Base-by-base conservation (phyloP, 2,113 vertebrate genomes). In the Ahaetulla prasina region DNA sequence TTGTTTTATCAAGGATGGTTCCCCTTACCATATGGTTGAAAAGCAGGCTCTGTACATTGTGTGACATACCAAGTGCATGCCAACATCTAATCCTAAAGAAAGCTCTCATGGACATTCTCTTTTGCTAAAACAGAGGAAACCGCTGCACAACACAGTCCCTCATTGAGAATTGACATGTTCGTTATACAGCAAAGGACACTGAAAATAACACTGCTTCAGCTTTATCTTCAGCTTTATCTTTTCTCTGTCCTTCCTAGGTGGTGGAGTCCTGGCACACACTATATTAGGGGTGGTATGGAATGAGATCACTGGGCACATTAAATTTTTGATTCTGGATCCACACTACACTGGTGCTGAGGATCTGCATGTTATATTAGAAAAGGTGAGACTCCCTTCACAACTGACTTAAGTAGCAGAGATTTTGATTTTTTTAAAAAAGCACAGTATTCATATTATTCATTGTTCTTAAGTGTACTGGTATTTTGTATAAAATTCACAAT, bases 271-370 rank as follows among this genome's bases (percentile, higher is more conserved):
- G 95, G 99, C 99, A 91, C 99, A 99, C 96, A 99, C 99, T 0
- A 99, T 99, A 95, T 94, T 99, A n/a, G 99, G 99, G 86, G 98
- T 99, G 53, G 95, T 98, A 18, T 99, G 99, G 99, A 99, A 98
- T 96, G 99, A 99, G 94, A 97, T 95, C 80, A 98, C 98, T 8
- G 99, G 99, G 10, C 96, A 99, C 88, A 98, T 98, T 90, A 98
- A 98, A 93, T 99, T 98, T 93, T 98, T 99, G 52, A 98, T 99
- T 95, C 96, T 99, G 39, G 99, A 99, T 95, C 99, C 99, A 68
- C 99, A 99, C 97, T 99, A 99, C 94, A 99, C 99, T 23, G 99
- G 99, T 52, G 98, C 97, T 89, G 99, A 99, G 97, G 99, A 99
- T 94, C 96, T 99, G 25, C 98, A 98, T 30, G 95, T 97, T 85